A percentile compares a stretch with the other conserved stretches of the same genome.
Conservation (phyloP, 1,140 invertebrate species). For the Tenebrio molitor region DNA sequence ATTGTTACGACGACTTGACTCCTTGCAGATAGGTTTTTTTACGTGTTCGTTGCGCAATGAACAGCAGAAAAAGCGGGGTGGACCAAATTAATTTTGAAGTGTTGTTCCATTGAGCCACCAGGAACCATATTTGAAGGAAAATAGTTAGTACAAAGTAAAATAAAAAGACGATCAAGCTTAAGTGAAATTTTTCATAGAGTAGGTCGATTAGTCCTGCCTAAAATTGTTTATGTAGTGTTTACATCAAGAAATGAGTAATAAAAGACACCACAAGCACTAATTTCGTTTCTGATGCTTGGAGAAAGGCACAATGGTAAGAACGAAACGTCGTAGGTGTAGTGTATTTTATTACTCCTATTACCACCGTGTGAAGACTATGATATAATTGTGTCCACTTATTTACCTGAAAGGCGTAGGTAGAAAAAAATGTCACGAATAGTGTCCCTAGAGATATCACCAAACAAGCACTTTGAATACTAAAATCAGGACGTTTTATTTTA, state of each 20-base stretch:
- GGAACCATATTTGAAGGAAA: conserved; percentile 71
- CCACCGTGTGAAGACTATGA: too few species aligned
- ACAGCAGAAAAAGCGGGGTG: conserved; percentile 72
- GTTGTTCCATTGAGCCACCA: conserved; percentile 71
- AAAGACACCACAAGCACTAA: too few species aligned
- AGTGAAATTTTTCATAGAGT: conserved; percentile 74
- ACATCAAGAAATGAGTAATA: too few species aligned
- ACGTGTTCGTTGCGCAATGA: conserved; percentile 74
- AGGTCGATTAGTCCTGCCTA: conserved; percentile 79
- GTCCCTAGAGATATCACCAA: conserved; percentile 75
- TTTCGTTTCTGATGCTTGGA: too few species aligned
- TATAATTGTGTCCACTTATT: too few species aligned
- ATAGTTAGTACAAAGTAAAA: conserved; percentile 72
- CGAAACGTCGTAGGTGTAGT: too few species aligned
- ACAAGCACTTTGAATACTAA: conserved; percentile 78
- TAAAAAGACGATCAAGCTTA: conserved; percentile 70
- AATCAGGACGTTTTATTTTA: conserved; percentile 57
- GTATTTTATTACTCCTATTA: too few species aligned
- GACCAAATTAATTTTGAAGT: conserved; percentile 69
- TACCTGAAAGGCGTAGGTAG: conserved; percentile 82
- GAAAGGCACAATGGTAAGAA: too few species aligned
- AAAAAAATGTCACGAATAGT: conserved; percentile 77
- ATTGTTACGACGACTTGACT: neutral
- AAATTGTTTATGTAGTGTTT: conserved; percentile 55
- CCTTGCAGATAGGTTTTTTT: conserved; percentile 59